Percentiles rank a stretch among this genome's conserved stretches.
These are phyloP conservation scores for Orthosia incerta DNA, from an alignment of 2,888 invertebrate genomes.

Conservation along the genomic window DNA sequence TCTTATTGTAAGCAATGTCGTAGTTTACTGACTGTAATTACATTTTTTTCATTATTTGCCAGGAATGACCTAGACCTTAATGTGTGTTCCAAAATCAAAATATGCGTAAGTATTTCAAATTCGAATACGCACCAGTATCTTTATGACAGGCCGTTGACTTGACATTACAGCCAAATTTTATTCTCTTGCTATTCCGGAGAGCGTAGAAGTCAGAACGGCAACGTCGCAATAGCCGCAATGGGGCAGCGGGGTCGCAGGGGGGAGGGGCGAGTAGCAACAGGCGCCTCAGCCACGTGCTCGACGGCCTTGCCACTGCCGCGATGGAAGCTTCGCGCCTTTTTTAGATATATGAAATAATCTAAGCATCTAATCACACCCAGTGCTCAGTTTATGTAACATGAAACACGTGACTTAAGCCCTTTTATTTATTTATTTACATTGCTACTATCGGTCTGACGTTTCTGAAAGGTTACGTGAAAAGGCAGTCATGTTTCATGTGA, in stretches of 20 bases:
- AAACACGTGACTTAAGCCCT: slow-evolving; percentile 31
- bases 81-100: slow-evolving; percentile 21
- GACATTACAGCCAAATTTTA: slow-evolving; percentile 79
- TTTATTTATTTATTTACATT: slow-evolving; percentile 46
- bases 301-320: slow-evolving; percentile 86
- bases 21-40: neutral
- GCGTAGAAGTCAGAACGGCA: slow-evolving; percentile 82
- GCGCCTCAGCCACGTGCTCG: slow-evolving; percentile 87
- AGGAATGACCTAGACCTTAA: slow-evolving; percentile 13
- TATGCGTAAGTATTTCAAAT: slow-evolving; percentile 42
- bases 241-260: slow-evolving; percentile 61
- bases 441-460: slow-evolving; percentile 10
- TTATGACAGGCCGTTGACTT: slow-evolving; percentile 73
- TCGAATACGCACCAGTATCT: slow-evolving; percentile 51
- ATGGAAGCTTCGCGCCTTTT: slow-evolving; percentile 88
- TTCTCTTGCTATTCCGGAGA: slow-evolving; percentile 74
- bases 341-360: slow-evolving; percentile 78
- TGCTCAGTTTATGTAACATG: slow-evolving; percentile 42
- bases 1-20: slow-evolving; percentile 13
- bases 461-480: neutral
- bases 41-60: neutral
- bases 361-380: slow-evolving; percentile 52
- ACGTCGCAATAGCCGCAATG: slow-evolving; percentile 79
- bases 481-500: slow-evolving; percentile 15
- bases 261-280: slow-evolving; percentile 85